phyloP scores from a whole-genome alignment of 2,113 vertebrate genomes.

The Brachypodius melanocephalos region DNA sequence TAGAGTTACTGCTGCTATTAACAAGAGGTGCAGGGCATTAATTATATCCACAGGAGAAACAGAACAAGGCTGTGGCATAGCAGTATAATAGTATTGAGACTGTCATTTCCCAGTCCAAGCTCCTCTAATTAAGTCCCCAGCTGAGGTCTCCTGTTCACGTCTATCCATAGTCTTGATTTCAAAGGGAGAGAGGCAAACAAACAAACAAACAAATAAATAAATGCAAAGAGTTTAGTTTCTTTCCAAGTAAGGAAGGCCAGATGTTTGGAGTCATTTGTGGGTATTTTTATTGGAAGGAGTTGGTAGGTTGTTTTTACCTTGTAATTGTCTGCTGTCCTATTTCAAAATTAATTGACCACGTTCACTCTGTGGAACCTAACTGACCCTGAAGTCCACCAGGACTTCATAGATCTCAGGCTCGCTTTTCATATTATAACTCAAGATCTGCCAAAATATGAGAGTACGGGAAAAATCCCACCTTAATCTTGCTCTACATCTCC shows the following conservation, averaged over 20 bases:
- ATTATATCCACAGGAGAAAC: constrained; percentile 49
- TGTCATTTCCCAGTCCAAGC: constrained; percentile 54
- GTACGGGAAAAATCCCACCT: neutral
- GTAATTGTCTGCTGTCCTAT: neutral
- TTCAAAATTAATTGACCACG: neutral
- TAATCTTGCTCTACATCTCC: neutral
- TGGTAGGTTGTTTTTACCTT: neutral
- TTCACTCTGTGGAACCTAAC: accelerated
- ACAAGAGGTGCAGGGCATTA: constrained; percentile 60
- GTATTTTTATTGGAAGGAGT: neutral
- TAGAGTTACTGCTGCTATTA: constrained; percentile 65
- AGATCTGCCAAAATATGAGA: neutral
- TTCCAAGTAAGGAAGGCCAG: neutral
- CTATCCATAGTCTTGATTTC: neutral
- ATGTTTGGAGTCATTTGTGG: neutral
- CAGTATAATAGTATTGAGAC: constrained; percentile 46
- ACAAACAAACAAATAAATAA: neutral
- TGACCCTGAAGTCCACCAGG: neutral
- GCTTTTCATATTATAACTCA: neutral
- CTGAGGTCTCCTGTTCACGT: constrained; percentile 41
- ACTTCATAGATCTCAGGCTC: neutral
- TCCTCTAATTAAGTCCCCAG: constrained; percentile 71
- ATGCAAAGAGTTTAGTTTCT: neutral
- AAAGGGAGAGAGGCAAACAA: neutral
- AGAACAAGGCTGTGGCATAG: neutral